Conservation (phyloP, 2,888 invertebrate species). For the Tenthredo distinguenda region DNA sequence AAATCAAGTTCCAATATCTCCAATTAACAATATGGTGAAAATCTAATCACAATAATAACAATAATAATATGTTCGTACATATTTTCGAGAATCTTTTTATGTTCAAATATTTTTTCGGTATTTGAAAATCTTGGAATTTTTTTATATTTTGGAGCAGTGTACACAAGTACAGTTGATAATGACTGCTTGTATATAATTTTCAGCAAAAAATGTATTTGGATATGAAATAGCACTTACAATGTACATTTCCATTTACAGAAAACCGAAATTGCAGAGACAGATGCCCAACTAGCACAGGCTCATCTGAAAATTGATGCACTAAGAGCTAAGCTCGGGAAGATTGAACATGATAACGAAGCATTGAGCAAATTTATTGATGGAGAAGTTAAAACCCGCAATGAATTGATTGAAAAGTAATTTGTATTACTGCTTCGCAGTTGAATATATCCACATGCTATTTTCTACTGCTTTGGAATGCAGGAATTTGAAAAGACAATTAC, state of each 20-base stretch:
- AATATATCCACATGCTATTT: not conserved
- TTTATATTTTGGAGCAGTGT: not conserved
- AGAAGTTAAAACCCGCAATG: slow-evolving; percentile 51
- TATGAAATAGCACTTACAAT: not conserved
- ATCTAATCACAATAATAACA: not conserved
- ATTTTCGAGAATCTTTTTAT: not conserved
- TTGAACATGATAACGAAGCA: not conserved
- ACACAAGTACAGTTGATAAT: no score
- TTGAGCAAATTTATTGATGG: slow-evolving; percentile 49
- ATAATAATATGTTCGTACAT: not conserved
- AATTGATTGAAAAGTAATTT: slow-evolving; percentile 56
- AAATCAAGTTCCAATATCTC: not conserved
- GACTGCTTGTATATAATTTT: no score
- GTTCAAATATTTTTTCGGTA: not conserved
- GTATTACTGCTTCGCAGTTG: not conserved
- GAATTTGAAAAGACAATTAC: not conserved
- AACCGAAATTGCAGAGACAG: not conserved
- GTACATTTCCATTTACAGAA: not conserved
- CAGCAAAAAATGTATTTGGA: no score
- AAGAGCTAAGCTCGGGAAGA: not conserved
- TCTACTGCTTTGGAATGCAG: slow-evolving; percentile 1
- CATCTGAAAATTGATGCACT: slow-evolving; percentile 56
- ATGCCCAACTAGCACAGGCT: slow-evolving; percentile 45
- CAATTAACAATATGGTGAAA: not conserved
- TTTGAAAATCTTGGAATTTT: not conserved